Percentiles rank a stretch among this genome's conserved stretches.
Conservation (phyloP, 2,797 vertebrate species). For the Triplophysa yarkandensis region DNA sequence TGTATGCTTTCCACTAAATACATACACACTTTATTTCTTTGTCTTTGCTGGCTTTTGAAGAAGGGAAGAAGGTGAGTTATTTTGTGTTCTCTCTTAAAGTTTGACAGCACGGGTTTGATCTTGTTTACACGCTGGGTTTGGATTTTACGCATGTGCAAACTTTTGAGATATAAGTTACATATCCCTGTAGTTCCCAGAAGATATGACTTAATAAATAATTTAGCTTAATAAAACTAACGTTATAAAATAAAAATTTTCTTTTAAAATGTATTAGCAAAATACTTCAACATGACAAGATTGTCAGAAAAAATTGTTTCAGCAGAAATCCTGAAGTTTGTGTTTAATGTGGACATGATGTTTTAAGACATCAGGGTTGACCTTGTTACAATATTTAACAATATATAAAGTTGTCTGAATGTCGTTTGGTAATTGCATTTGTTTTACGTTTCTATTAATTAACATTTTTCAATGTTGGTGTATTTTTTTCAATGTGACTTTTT, state of each 20-base stretch:
- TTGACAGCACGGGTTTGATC: not conserved
- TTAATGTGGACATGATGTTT: not conserved
- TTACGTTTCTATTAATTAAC: no score
- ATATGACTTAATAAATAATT: conserved; percentile 8
- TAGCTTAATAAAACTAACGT: not conserved
- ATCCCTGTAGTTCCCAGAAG: not conserved
- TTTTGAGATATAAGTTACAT: not conserved
- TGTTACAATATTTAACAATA: not conserved
- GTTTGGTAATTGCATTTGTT: no score
- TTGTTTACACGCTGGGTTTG: not conserved
- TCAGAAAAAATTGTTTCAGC: not conserved
- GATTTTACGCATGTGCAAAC: not conserved
- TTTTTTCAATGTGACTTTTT: no score
- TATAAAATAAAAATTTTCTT: not conserved
- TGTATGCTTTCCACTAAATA: not conserved
- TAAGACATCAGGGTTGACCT: not conserved
- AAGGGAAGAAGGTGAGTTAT: not conserved
- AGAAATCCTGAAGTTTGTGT: not conserved
- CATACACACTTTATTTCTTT: not conserved
- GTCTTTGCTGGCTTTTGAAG: not conserved
- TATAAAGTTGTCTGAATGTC: no score
- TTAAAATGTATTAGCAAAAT: not conserved
- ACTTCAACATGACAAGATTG: not conserved
- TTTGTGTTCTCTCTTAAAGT: not conserved
- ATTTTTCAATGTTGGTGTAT: no score